phyloP scores from a whole-genome alignment of 2,888 invertebrate species.

The Hyppa rectilinea region DNA sequence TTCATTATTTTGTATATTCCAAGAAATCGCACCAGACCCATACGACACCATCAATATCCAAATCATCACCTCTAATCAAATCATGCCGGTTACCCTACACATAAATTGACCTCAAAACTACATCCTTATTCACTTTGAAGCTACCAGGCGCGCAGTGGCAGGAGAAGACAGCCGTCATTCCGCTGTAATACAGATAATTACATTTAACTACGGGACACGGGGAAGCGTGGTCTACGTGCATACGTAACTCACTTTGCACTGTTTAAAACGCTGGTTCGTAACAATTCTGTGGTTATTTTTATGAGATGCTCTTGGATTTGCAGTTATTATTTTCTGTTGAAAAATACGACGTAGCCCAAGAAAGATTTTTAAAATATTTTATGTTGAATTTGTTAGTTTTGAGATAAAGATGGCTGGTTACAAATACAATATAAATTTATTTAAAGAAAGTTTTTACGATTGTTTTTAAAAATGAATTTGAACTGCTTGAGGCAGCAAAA shows the following conservation, averaged over 20 bases:
- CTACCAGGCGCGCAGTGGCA: constrained; percentile 48
- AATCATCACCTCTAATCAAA: not conserved
- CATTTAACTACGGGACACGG: constrained; percentile 77
- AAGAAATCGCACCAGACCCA: not conserved
- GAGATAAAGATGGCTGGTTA: too few relatives aligned
- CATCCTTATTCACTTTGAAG: constrained; percentile 55
- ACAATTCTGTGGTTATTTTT: constrained; percentile 49
- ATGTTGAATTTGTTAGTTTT: not conserved
- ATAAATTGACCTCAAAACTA: constrained; percentile 46
- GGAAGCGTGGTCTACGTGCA: constrained; percentile 70
- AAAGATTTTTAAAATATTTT: not conserved
- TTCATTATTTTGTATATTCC: too few relatives aligned
- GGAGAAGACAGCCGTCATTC: constrained; percentile 75
- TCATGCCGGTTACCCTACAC: not conserved
- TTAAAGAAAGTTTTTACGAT: too few relatives aligned
- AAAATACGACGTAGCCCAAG: not conserved
- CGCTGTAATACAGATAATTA: constrained; percentile 80
- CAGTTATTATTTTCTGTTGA: constrained; percentile 1
- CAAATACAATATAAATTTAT: too few relatives aligned
- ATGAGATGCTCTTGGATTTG: constrained; percentile 25
- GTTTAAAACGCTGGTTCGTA: constrained; percentile 74
- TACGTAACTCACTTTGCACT: constrained; percentile 80
- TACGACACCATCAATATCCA: not conserved
- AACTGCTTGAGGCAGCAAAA: not conserved
- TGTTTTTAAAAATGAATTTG: not conserved